These are phyloP conservation scores for Kryptolebias marmoratus DNA, from an alignment of 2,113 vertebrate genomes.

Conservation along the genomic window DNA sequence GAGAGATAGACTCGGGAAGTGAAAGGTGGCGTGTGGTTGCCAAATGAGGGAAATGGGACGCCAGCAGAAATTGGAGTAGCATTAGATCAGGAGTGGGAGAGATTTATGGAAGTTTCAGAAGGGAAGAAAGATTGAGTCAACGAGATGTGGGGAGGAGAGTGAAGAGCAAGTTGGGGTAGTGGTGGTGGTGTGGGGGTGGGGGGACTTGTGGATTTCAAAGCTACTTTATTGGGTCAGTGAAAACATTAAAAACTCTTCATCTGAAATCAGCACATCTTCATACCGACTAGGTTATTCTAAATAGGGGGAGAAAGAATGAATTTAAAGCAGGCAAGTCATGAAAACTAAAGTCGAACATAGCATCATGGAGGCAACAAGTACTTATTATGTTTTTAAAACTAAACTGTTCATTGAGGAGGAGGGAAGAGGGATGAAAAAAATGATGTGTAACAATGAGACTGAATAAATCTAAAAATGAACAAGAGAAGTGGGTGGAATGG, in stretches of 20 bases:
- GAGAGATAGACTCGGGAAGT: slow-evolving; percentile 61
- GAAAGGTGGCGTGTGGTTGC: slow-evolving; percentile 57
- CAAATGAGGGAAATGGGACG: slow-evolving; percentile 57
- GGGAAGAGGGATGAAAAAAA: slow-evolving; percentile 1
- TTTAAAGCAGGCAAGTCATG: slow-evolving; percentile 20
- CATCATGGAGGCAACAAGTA: slow-evolving; percentile 36
- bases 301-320: not conserved
- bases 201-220: slow-evolving; percentile 56
- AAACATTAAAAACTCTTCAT: slow-evolving; percentile 55
- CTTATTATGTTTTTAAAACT: slow-evolving; percentile 21
- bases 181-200: not conserved
- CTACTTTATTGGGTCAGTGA: slow-evolving; percentile 64
- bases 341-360: slow-evolving; percentile 37
- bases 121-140: slow-evolving; percentile 54
- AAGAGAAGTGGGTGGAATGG: slow-evolving; percentile 2
- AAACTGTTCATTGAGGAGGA: slow-evolving; percentile 37
- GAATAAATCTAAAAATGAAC: slow-evolving; percentile 18
- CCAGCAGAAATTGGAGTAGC: slow-evolving; percentile 61
- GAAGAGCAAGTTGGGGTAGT: no score
- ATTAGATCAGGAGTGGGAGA: slow-evolving; percentile 57
- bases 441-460: slow-evolving; percentile 26
- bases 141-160: slow-evolving; percentile 11
- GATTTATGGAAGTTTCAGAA: slow-evolving; percentile 61
- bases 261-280: slow-evolving; percentile 57
- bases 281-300: slow-evolving; percentile 35